Evolutionary conservation across 2,888 invertebrate genomes (phyloP), one percentile per base, ranked within the genome.

Genomic region (Carabus problematicus): DNA sequence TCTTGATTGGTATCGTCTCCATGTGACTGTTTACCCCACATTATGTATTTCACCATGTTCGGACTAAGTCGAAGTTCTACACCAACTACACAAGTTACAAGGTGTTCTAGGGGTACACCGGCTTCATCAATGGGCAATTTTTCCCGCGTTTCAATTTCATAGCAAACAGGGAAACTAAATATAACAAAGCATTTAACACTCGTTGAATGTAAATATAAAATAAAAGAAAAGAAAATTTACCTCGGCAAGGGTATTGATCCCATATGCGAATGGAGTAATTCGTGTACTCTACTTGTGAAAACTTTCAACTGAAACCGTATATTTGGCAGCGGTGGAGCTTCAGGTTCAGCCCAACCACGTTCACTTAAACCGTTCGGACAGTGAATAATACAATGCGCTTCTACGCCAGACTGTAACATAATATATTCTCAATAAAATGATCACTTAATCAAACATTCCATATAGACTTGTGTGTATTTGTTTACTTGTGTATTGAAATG

Each of bases 21-120:
- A 54, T 66, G 73, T 71, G 77, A 78, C 63, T 75, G 78, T 9
- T 75, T 76, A n/a, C 78, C 74, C 81, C 82, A 82, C 14, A 84
- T 81, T 42, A 89, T 80, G 72, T 84, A 83, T 76, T 88, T 89
- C n/a, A 86, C 83, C 70, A 69, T 69, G 11, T 69, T 69, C 14
- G 85, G 84, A 59, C 84, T 82, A 16, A 80, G 77, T 55, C 83
- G 80, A 39, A 89, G 81, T 74, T 86, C 85, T 43, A 97, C 86
- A 42, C 91, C 91, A 8, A 89, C 87, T 8, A 95, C 87, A 79
- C 94, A 94, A 60, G 94, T 91, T 29, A 98, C 87, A 64, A 98
- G 83, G 82, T 97, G 92, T 79, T 98, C 98, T 67, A 98, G 81
- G 0, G 95, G 91, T 12, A 96, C 95, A 3, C 95, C 95, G 70